phyloP scores from a whole-genome alignment of 2,888 invertebrate genomes.

The Hyalella azteca region DNA sequence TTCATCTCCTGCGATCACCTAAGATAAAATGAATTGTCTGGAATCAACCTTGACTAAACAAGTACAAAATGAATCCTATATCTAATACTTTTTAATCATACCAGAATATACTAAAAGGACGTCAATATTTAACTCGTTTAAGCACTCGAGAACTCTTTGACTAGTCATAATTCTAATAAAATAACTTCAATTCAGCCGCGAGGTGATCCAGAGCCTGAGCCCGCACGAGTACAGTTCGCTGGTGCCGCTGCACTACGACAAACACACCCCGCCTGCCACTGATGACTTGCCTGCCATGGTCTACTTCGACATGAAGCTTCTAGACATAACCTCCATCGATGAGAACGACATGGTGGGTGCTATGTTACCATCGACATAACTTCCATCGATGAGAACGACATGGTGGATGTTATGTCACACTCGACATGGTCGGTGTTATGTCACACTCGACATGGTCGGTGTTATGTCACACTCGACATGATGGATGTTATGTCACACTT shows the following conservation, averaged over 20 bases:
- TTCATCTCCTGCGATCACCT: too few species aligned
- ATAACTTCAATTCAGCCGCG: not conserved
- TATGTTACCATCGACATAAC: not conserved
- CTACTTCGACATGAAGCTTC: constrained; percentile 56
- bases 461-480: not conserved
- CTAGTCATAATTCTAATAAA: too few species aligned
- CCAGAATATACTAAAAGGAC: too few species aligned
- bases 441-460: not conserved
- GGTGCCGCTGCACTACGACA: constrained; percentile 51
- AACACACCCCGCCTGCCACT: constrained; percentile 50
- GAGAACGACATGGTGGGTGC: constrained; percentile 55
- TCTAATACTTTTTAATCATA: too few species aligned
- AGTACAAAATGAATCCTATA: too few species aligned
- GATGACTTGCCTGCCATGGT: constrained; percentile 49
- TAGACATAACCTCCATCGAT: constrained; percentile 54
- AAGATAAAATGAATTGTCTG: too few species aligned
- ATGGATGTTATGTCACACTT: not conserved
- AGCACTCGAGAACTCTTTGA: too few species aligned
- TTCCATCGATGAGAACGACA: not conserved
- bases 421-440: not conserved
- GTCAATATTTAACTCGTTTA: too few species aligned
- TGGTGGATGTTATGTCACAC: not conserved
- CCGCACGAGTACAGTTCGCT: constrained; percentile 23
- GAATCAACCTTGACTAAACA: too few species aligned
- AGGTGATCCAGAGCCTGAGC: constrained; percentile 37